Evolutionary conservation across 2,888 invertebrate genomes (phyloP).

Genomic region (Campopleginae sp.): DNA sequence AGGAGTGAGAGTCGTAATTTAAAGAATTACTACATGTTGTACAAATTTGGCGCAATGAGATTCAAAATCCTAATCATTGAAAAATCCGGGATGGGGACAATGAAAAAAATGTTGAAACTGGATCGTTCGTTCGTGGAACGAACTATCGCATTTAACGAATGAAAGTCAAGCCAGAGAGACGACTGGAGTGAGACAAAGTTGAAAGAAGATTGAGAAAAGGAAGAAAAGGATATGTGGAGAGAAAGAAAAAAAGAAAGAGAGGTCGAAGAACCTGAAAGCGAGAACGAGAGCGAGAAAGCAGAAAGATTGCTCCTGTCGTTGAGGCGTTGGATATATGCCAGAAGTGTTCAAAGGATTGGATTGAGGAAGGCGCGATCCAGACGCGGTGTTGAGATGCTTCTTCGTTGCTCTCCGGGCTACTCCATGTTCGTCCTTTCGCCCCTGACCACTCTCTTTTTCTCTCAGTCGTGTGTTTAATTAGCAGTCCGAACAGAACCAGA

Average conservation of each 20-base stretch:
- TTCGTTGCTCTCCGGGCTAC: conserved; percentile 36
- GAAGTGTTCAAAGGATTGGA: conserved; percentile 60
- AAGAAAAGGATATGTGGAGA: background rate
- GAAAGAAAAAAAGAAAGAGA: conserved; percentile 47
- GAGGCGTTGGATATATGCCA: conserved; percentile 49
- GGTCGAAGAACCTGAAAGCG: conserved; percentile 38
- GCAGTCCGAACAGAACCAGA: conserved; percentile 82
- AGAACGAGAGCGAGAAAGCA: conserved; percentile 30
- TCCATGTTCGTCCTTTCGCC: conserved; percentile 17
- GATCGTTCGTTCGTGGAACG: background rate
- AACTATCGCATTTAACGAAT: background rate
- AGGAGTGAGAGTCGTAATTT: background rate
- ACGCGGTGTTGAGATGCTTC: conserved; percentile 64
- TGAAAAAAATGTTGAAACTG: background rate
- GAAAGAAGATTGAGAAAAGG: background rate
- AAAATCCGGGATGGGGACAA: background rate
- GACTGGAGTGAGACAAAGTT: conserved; percentile 4
- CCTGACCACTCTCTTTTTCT: conserved; percentile 42
- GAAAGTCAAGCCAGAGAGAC: background rate
- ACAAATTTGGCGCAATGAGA: background rate
- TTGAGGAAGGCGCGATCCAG: conserved; percentile 68
- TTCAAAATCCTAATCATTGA: background rate
- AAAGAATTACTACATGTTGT: background rate
- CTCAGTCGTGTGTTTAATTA: conserved; percentile 82
- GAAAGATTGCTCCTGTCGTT: conserved; percentile 62